Conservation (phyloP, 2,888 invertebrate species). For the Zaprionus lineosus region DNA sequence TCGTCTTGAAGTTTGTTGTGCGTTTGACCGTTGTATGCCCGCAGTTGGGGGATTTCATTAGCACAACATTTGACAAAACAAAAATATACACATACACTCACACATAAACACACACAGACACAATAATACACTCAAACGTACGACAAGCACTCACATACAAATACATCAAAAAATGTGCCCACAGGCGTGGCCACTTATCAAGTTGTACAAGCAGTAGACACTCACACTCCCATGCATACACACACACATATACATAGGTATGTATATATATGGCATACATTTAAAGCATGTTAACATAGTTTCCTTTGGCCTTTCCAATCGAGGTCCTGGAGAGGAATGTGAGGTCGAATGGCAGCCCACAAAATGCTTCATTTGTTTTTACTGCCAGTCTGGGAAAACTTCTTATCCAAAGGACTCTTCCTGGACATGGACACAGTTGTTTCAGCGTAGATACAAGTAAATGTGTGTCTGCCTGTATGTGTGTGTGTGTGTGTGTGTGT, state of each 20-base stretch:
- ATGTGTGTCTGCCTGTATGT: conserved; percentile 1
- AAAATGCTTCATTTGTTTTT: conserved; percentile 75
- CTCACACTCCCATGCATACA: no score
- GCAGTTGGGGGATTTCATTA: conserved; percentile 74
- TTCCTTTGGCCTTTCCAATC: conserved; percentile 37
- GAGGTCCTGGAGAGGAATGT: conserved; percentile 18
- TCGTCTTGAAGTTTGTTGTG: conserved; percentile 62
- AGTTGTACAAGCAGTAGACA: conserved; percentile 50
- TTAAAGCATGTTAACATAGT: conserved; percentile 70
- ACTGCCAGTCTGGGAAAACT: conserved; percentile 56
- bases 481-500: conserved; percentile 1
- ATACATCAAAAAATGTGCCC: conserved; percentile 60
- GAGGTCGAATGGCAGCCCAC: conserved; percentile 40
- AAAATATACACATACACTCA: conserved; percentile 22
- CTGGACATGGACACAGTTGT: background rate
- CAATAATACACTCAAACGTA: background rate
- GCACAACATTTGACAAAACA: conserved; percentile 75
- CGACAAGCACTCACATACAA: conserved; percentile 25
- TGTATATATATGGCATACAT: conserved; percentile 59
- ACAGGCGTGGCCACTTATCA: conserved; percentile 72
- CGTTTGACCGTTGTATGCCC: conserved; percentile 68
- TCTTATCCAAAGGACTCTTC: conserved; percentile 4
- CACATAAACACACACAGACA: background rate
- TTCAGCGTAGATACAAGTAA: no score
- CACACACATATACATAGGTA: no score